Conservation (phyloP, 2,888 invertebrate species). For the Helicoverpa assulta region DNA sequence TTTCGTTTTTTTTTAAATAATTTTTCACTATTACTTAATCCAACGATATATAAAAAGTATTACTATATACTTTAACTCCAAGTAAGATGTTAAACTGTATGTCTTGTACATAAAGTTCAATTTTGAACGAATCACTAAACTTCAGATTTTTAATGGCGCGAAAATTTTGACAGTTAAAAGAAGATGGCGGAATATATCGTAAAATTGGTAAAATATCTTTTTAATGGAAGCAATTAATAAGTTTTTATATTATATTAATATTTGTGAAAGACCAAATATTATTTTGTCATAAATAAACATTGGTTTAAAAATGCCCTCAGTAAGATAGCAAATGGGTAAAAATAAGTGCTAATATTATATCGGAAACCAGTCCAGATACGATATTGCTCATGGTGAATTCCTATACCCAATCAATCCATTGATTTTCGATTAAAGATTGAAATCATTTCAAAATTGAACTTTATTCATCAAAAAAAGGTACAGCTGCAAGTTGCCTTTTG, state of each 20-base stretch:
- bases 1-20: slow-evolving; percentile 68
- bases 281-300: too few relatives aligned
- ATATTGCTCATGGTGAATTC: too few relatives aligned
- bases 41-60: slow-evolving; percentile 76
- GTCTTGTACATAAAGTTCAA: slow-evolving; percentile 18
- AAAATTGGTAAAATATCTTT: not conserved
- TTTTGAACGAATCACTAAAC: slow-evolving; percentile 17
- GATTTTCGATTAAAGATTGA: too few relatives aligned
- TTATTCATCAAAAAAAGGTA: not conserved
- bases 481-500: slow-evolving; percentile 2
- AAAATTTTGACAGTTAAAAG: not conserved
- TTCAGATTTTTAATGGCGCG: not conserved
- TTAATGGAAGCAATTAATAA: not conserved
- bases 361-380: too few relatives aligned
- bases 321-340: too few relatives aligned
- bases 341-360: too few relatives aligned
- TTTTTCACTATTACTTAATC: slow-evolving; percentile 70
- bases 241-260: too few relatives aligned
- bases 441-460: slow-evolving; percentile 39
- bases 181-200: not conserved
- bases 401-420: too few relatives aligned
- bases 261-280: too few relatives aligned
- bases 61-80: slow-evolving; percentile 65
- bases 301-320: too few relatives aligned
- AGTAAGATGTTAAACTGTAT: slow-evolving; percentile 41